phyloP scores from a whole-genome alignment of 1,140 invertebrate genomes.

The Acyrthosiphon pisum region DNA sequence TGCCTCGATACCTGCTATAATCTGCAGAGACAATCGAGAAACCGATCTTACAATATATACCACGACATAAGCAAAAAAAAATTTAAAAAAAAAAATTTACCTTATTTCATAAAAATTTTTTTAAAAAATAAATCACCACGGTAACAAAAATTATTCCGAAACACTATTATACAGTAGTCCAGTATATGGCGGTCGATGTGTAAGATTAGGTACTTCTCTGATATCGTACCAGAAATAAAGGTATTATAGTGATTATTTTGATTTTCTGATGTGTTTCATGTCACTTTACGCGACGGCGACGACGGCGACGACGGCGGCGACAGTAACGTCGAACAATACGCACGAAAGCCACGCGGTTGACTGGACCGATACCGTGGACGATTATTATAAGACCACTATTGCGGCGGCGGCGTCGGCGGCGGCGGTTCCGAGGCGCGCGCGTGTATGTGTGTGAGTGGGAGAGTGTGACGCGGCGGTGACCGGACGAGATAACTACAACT shows the following conservation, averaged over 20 bases:
- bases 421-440: background rate
- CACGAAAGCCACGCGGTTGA: conserved; percentile 55
- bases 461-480: conserved; percentile 17
- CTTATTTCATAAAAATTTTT: background rate
- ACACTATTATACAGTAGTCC: background rate
- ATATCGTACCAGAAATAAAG: background rate
- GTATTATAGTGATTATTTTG: background rate
- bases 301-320: background rate
- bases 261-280: background rate
- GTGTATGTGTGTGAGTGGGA: background rate
- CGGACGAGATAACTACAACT: conserved; percentile 26
- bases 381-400: conserved; percentile 49
- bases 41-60: background rate
- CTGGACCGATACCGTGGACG: conserved; percentile 44
- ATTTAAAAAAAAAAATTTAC: background rate
- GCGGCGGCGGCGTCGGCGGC: background rate
- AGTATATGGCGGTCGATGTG: no score
- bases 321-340: background rate
- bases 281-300: background rate
- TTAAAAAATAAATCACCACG: no score
- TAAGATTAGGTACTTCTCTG: no score
- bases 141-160: background rate
- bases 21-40: background rate
- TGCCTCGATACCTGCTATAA: background rate
- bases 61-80: background rate